Evolutionary conservation across 2,113 vertebrate species (phyloP).

Genomic region (Pseudonaja textilis): DNA sequence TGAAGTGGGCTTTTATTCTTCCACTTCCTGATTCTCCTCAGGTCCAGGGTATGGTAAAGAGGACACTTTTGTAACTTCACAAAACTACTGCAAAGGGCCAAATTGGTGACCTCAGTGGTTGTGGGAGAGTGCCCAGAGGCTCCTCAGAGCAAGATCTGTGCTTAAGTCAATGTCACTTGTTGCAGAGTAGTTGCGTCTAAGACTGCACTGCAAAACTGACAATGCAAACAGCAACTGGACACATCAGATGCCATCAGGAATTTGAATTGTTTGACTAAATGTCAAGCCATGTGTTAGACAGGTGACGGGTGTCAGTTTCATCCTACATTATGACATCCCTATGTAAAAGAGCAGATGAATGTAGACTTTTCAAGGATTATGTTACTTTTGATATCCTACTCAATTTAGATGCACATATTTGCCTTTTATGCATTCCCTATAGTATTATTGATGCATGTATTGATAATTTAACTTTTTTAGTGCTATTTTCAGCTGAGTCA

Average conservation of each 20-base stretch:
- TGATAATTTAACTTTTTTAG: constrained; percentile 19
- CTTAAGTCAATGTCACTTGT: not conserved
- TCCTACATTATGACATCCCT: accelerated
- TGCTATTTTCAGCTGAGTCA: not conserved
- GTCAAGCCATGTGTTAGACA: constrained; percentile 50
- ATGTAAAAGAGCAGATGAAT: constrained; percentile 43
- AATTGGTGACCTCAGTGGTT: not conserved
- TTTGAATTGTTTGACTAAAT: not conserved
- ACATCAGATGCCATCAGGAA: accelerated
- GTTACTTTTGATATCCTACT: not conserved
- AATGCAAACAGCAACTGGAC: not conserved
- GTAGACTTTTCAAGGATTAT: not conserved
- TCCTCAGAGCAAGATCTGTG: not conserved
- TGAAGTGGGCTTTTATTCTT: not conserved
- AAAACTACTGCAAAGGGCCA: not conserved
- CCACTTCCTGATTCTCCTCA: not conserved
- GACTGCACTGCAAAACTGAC: not conserved
- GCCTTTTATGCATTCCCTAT: not conserved
- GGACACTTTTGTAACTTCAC: not conserved
- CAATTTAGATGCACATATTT: constrained; percentile 25
- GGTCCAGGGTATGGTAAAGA: not conserved
- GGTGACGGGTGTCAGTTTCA: constrained; percentile 49
- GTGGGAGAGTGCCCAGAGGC: not conserved
- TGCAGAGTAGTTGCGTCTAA: not conserved
- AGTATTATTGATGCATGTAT: not conserved